Evolutionary conservation across 2,113 vertebrate species (phyloP).

Genomic region (Prinia subflava): DNA sequence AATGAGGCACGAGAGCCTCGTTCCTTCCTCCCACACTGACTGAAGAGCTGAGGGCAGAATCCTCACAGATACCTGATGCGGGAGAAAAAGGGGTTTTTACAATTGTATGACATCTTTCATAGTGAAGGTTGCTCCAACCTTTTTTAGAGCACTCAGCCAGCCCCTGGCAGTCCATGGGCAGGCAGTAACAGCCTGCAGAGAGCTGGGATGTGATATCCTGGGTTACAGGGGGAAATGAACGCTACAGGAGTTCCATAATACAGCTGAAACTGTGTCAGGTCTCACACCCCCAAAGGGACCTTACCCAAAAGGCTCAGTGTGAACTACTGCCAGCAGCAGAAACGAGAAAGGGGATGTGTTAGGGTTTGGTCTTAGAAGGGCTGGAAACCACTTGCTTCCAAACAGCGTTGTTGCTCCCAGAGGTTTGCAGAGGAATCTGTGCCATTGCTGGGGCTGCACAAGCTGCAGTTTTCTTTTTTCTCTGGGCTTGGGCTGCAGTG

Average conservation of each 20-base stretch:
- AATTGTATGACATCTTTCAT: neutral
- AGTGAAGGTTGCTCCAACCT: neutral
- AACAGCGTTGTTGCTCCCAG: neutral
- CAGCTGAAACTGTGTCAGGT: neutral
- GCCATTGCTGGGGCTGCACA: neutral
- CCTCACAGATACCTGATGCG: neutral
- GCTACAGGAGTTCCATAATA: neutral
- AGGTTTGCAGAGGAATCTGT: too few relatives aligned
- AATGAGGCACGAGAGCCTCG: neutral
- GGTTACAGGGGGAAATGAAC: neutral
- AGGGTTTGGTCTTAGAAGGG: neutral
- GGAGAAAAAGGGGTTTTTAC: neutral
- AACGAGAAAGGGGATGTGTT: accelerated
- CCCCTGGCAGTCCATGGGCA: neutral
- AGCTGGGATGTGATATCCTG: neutral
- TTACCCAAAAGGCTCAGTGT: neutral
- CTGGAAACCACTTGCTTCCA: neutral
- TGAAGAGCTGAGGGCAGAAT: neutral
- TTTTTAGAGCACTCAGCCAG: neutral
- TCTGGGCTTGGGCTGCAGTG: neutral
- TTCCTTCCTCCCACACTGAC: neutral
- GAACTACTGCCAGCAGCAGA: neutral
- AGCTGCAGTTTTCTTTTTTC: neutral
- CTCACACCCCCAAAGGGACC: neutral
- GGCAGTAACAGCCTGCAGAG: neutral